Evolutionary conservation across 2,797 vertebrate species (phyloP).

Genomic region (Apogon hyalosoma): DNA sequence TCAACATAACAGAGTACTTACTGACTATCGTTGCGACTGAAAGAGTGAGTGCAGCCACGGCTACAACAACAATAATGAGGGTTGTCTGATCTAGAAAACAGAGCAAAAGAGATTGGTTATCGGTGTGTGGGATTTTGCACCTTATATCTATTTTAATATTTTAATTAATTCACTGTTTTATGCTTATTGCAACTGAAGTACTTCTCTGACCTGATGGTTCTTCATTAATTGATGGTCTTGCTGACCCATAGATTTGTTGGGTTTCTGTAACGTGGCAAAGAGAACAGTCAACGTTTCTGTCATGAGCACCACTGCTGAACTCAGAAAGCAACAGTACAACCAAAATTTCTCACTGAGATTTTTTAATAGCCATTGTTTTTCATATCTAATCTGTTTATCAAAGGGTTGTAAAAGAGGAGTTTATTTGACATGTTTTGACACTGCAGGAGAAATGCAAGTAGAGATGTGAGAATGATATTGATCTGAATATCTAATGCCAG

Average conservation of each 20-base stretch:
- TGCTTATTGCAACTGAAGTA: background rate
- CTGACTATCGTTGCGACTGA: slow-evolving; percentile 63
- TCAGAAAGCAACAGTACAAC: background rate
- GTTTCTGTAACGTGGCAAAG: background rate
- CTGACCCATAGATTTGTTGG: fast-evolving
- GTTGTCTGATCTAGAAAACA: slow-evolving; percentile 62
- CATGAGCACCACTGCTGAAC: background rate
- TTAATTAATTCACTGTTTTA: background rate
- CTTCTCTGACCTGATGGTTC: slow-evolving; percentile 37
- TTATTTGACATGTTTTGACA: background rate
- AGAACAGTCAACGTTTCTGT: background rate
- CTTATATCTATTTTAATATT: background rate
- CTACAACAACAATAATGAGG: slow-evolving; percentile 70
- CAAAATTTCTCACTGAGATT: background rate
- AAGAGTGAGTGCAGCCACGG: slow-evolving; percentile 65
- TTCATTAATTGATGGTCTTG: background rate
- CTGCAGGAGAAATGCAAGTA: background rate
- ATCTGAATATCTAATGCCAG: too few relatives aligned
- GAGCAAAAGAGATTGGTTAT: background rate
- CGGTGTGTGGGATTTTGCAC: background rate
- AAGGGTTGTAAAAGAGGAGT: too few relatives aligned
- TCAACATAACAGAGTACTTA: slow-evolving; percentile 58
- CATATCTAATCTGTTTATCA: background rate
- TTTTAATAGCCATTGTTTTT: background rate
- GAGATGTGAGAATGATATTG: too few relatives aligned